Conservation (phyloP, 2,888 invertebrate species). For the Agrotis clavis region DNA sequence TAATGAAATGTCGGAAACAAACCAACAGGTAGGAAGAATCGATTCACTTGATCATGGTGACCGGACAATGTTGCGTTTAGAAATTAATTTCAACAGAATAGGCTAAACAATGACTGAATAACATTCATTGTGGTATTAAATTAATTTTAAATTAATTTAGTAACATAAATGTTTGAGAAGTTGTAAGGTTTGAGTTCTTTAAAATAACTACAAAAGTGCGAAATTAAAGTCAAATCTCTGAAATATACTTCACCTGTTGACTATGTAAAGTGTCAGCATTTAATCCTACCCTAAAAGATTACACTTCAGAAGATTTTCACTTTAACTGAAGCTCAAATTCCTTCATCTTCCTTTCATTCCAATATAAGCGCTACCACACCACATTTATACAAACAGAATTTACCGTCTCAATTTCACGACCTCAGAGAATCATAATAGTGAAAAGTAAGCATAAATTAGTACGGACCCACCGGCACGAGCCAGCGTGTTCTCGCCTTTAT, state of each 20-base stretch:
- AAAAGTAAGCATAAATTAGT: conserved; percentile 68
- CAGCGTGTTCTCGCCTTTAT: conserved; percentile 64
- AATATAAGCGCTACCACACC: conserved; percentile 19
- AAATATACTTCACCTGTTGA: too few species aligned
- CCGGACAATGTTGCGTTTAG: conserved; percentile 9
- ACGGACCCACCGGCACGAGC: conserved; percentile 27
- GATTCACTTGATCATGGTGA: conserved; percentile 13
- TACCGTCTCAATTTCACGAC: conserved; percentile 56
- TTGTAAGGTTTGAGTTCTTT: not conserved
- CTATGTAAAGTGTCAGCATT: too few species aligned
- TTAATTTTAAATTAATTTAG: too few species aligned
- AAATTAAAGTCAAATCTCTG: too few species aligned
- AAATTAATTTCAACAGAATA: conserved; percentile 15
- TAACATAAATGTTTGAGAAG: not conserved
- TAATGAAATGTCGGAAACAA: conserved; percentile 38
- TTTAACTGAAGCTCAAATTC: not conserved
- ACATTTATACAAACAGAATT: conserved; percentile 44
- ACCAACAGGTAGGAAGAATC: conserved; percentile 9
- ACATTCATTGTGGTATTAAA: too few species aligned
- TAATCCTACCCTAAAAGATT: too few species aligned
- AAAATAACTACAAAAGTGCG: not conserved
- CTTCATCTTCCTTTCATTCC: conserved; percentile 3
- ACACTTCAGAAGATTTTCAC: too few species aligned
- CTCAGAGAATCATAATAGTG: conserved; percentile 48
- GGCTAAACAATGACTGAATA: not conserved